A percentile compares a stretch with the other conserved stretches of the same genome.
Evolutionary conservation across 2,113 vertebrate species (phyloP).

Genomic region (Bungarus multicinctus): DNA sequence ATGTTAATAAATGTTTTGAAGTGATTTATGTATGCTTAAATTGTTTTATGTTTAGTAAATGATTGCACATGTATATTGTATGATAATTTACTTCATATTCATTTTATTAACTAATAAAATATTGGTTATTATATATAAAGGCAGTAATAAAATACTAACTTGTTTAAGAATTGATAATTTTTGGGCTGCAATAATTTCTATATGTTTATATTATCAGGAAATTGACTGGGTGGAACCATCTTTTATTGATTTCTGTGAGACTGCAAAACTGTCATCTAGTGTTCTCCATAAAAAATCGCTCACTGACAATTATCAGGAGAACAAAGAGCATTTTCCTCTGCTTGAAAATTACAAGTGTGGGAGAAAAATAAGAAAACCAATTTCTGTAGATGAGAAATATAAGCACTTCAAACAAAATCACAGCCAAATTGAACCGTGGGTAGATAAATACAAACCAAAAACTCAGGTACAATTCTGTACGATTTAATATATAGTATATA

Average conservation of each 20-base stretch:
- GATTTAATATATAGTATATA: not conserved
- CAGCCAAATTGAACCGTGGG: conserved; percentile 78
- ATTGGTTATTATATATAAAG: not conserved
- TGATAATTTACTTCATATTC: not conserved
- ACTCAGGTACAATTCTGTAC: conserved; percentile 73
- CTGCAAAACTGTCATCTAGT: conserved; percentile 27
- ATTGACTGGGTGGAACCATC: conserved; percentile 78
- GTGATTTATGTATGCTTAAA: not conserved
- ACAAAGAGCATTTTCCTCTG: conserved; percentile 32
- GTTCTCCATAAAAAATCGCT: not conserved
- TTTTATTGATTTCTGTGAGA: conserved; percentile 74
- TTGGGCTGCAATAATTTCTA: not conserved
- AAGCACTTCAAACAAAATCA: conserved; percentile 30
- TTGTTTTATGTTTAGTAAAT: not conserved
- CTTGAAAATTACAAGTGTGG: conserved; percentile 51
- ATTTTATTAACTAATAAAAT: not conserved
- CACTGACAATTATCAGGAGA: conserved; percentile 48
- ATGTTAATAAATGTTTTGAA: not conserved
- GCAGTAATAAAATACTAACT: not conserved
- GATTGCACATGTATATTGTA: not conserved
- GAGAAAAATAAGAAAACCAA: conserved; percentile 67
- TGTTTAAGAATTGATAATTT: not conserved
- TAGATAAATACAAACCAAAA: conserved; percentile 81
- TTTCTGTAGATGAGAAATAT: conserved; percentile 33
- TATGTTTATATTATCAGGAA: conserved; percentile 55